Evolutionary conservation across 2,113 vertebrate genomes (phyloP), one percentile per base, ranked within the genome.

Genomic region (Paedocypris sp.): DNA sequence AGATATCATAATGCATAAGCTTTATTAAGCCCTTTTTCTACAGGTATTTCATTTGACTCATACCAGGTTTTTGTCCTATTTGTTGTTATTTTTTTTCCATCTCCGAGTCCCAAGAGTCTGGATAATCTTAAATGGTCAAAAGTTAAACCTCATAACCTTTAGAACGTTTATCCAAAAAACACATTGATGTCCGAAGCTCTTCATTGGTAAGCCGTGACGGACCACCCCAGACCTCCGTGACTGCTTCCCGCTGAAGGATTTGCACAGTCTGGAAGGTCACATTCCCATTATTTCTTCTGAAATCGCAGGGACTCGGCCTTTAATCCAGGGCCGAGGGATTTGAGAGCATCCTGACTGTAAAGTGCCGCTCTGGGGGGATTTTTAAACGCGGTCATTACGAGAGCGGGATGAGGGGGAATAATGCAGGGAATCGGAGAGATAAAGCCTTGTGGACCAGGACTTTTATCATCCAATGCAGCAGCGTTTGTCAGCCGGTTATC

Each of bases 371-470:
- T 56, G 36, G 36, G 36, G 23, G 41, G 52, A 28, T 28, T 28
- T 19, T 28, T 41, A 56, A 41, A 41, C 36, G 16, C 58, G 31
- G 13, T 49, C 20, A 48, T 61, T 38, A 36, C 5, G 15, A 61
- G 45, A 60, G 31, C 29, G 22, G 46, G 45, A 38, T 48, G 28
- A 48, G 22, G 28, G 45, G 19, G 33, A 18, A 28, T 60, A 38
- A 38, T 48, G 58, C 13, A 32, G 5, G 36, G 43, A n/a, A n/a
- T n/a, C n/a, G n/a, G n/a, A n/a, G n/a, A n/a, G n/a, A n/a, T n/a
- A n/a, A n/a, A n/a, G n/a, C n/a, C n/a, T n/a, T n/a, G n/a, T n/a
- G n/a, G n/a, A n/a, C n/a, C n/a, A n/a, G n/a, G n/a, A n/a, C n/a
- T n/a, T n/a, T n/a, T n/a, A n/a, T n/a, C n/a, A n/a, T n/a, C n/a